Conservation (phyloP, 2,797 vertebrate species). For the Cuculus canorus region DNA sequence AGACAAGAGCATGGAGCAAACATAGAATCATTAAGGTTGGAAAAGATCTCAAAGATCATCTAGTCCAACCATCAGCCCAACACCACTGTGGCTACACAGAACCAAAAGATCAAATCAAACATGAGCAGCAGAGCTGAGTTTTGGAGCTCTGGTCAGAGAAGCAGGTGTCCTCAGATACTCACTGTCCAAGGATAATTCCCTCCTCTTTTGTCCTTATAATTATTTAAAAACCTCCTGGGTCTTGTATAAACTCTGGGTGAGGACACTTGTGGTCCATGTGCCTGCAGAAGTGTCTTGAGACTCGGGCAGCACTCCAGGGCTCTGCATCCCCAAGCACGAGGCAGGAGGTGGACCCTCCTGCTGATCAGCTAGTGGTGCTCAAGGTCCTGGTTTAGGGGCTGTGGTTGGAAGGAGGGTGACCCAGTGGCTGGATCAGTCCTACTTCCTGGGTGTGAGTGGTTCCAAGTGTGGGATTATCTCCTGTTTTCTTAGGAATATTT, state of each 20-base stretch:
- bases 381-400: neutral
- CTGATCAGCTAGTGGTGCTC: neutral
- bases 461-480: neutral
- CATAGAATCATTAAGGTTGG: too few species aligned
- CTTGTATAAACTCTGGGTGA: neutral
- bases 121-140: neutral
- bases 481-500: neutral
- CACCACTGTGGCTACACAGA: too few species aligned
- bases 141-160: neutral
- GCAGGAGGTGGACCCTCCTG: accelerated
- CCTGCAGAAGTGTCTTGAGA: neutral
- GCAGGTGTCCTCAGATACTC: too few species aligned
- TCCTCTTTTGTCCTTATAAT: neutral
- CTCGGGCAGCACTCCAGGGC: accelerated
- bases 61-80: too few species aligned
- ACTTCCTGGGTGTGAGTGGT: neutral
- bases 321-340: neutral
- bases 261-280: neutral
- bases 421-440: neutral
- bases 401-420: neutral
- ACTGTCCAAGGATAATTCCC: neutral
- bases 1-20: neutral
- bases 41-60: too few species aligned
- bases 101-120: too few species aligned
- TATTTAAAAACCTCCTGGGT: neutral